phyloP scores from a whole-genome alignment of 2,888 invertebrate species.

The Gymnocheta viridis region DNA sequence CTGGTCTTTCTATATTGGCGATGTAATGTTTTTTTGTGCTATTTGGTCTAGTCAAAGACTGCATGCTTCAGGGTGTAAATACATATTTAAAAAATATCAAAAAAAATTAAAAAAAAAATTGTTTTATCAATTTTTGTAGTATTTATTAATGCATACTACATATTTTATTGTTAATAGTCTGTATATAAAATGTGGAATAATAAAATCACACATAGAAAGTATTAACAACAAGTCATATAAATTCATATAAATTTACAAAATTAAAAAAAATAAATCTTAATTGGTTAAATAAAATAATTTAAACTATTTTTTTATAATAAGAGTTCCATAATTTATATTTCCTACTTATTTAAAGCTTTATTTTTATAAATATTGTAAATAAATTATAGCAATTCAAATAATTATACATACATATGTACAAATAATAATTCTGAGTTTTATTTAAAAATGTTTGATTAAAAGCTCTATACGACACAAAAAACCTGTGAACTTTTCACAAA shows the following conservation, averaged over 20 bases:
- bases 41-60: conserved; percentile 72
- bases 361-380: conserved; percentile 66
- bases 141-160: conserved; percentile 26
- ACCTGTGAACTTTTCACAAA: background rate
- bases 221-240: background rate
- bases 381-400: conserved; percentile 34
- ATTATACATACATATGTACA: no score
- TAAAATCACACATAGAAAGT: conserved; percentile 13
- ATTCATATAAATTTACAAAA: conserved; percentile 8
- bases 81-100: conserved; percentile 17
- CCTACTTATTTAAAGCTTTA: conserved; percentile 63
- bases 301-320: conserved; percentile 18
- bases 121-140: conserved; percentile 37
- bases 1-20: background rate
- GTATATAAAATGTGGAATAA: conserved; percentile 33
- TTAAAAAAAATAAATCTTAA: background rate
- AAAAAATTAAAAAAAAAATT: conserved; percentile 44
- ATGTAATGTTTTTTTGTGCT: conserved; percentile 47
- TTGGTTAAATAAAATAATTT: background rate
- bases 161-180: conserved; percentile 38
- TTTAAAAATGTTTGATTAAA: no score
- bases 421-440: background rate
- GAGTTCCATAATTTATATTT: conserved; percentile 36
- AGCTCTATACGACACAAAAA: no score
- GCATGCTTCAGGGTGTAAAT: conserved; percentile 71